These are phyloP conservation scores for Alouatta palliata DNA, from an alignment of 2,113 vertebrate species.

Conservation along the genomic window DNA sequence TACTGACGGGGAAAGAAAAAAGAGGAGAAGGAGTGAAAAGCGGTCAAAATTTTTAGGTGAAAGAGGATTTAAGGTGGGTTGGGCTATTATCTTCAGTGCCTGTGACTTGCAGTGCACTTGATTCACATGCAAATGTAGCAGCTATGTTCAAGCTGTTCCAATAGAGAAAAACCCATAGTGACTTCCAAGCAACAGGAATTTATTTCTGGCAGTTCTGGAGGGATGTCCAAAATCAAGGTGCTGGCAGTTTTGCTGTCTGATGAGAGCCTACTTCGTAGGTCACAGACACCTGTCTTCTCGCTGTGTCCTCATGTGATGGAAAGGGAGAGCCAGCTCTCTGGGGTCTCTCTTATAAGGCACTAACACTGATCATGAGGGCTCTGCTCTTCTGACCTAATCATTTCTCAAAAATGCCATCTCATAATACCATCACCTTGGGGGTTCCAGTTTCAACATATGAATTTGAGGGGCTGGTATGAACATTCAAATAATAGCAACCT, in stretches of 20 bases:
- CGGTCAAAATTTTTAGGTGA: not conserved
- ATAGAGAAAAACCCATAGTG: not conserved
- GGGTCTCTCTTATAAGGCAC: not conserved
- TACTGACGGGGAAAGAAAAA: not conserved
- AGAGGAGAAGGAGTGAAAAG: not conserved
- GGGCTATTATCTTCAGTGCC: not conserved
- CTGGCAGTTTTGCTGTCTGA: not conserved
- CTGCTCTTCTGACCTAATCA: not conserved
- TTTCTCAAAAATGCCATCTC: not conserved
- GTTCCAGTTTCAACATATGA: not conserved
- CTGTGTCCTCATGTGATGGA: not conserved
- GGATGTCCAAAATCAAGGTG: not conserved
- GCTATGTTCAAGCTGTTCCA: not conserved
- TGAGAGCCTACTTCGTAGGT: not conserved
- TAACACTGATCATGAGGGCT: not conserved
- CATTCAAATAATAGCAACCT: not conserved
- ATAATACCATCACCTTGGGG: not conserved
- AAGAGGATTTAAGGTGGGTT: not conserved
- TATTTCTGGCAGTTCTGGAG: not conserved
- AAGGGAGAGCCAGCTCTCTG: too few species aligned
- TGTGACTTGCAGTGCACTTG: too few species aligned
- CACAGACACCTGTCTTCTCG: not conserved
- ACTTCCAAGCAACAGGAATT: not conserved
- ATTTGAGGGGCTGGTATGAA: too few species aligned
- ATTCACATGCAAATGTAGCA: too few species aligned